Percentiles rank a stretch among this genome's conserved stretches.
Evolutionary conservation across 2,888 invertebrate genomes (phyloP).

Genomic region (Polydrusus pterygomalis): DNA sequence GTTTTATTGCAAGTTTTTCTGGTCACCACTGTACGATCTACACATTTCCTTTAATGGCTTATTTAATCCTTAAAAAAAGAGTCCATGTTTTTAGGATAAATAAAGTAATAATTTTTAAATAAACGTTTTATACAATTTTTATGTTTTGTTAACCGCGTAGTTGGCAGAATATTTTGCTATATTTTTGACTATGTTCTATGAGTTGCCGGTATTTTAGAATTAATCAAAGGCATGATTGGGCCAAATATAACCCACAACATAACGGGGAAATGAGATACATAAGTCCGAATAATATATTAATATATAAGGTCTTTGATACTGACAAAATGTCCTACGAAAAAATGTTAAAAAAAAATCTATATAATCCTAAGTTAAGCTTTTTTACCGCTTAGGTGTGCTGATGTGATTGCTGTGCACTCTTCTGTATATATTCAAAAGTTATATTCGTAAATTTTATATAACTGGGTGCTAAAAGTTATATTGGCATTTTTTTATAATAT

Average conservation of each 20-base stretch:
- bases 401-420: conserved; percentile 70
- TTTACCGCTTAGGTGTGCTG: conserved; percentile 70
- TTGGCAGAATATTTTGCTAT: conserved; percentile 44
- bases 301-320: conserved; percentile 20
- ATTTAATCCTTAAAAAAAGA: conserved; percentile 10
- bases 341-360: conserved; percentile 63
- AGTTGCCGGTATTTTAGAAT: conserved; percentile 34
- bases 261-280: conserved; percentile 1
- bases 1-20: no score
- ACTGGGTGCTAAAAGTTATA: conserved; percentile 68
- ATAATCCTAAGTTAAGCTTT: conserved; percentile 65
- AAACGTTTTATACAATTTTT: conserved; percentile 49
- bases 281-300: conserved; percentile 6
- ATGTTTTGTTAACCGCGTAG: conserved; percentile 40
- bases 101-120: conserved; percentile 38
- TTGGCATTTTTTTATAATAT: conserved; percentile 57
- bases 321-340: conserved; percentile 36
- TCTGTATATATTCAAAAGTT: conserved; percentile 67
- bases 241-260: not conserved
- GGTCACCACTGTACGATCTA: not conserved
- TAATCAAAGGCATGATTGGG: conserved; percentile 20
- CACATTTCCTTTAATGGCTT: conserved; percentile 3
- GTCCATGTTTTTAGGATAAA: conserved; percentile 19
- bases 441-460: conserved; percentile 64
- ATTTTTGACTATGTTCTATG: conserved; percentile 43